These are phyloP conservation scores for Orestias chungarensis DNA, from an alignment of 2,797 vertebrate species.

Conservation along the genomic window DNA sequence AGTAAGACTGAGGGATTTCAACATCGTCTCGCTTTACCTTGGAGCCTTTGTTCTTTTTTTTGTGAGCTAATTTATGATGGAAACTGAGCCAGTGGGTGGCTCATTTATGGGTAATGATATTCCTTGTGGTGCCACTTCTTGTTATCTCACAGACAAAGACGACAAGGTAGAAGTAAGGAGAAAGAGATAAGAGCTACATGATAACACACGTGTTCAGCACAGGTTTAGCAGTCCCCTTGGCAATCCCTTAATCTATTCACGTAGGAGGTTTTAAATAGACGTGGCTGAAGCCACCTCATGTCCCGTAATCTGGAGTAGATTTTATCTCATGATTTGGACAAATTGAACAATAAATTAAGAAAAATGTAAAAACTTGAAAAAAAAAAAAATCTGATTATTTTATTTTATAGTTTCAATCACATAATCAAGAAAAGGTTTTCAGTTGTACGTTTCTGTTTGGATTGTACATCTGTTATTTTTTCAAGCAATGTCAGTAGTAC, in stretches of 20 bases:
- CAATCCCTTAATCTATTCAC: constrained; percentile 5
- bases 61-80: constrained; percentile 62
- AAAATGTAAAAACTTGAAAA: not conserved
- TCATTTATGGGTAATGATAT: constrained; percentile 69
- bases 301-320: not conserved
- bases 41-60: constrained; percentile 65
- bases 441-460: too few relatives aligned
- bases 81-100: constrained; percentile 60
- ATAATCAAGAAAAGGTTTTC: too few relatives aligned
- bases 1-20: constrained; percentile 38
- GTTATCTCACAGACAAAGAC: constrained; percentile 45
- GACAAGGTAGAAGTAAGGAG: constrained; percentile 28
- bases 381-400: too few relatives aligned
- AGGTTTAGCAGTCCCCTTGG: constrained; percentile 31
- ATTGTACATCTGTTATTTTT: too few relatives aligned
- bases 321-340: not conserved
- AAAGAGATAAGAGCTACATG: constrained; percentile 44
- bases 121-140: constrained; percentile 73
- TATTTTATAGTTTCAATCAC: not conserved
- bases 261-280: constrained; percentile 18
- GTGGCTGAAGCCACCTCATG: not conserved
- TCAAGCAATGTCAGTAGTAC: too few relatives aligned
- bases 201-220: constrained; percentile 37
- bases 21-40: constrained; percentile 37
- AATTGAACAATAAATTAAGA: not conserved